Evolutionary conservation across 2,888 invertebrate genomes (phyloP).

Genomic region (Temnothorax rugatulus): DNA sequence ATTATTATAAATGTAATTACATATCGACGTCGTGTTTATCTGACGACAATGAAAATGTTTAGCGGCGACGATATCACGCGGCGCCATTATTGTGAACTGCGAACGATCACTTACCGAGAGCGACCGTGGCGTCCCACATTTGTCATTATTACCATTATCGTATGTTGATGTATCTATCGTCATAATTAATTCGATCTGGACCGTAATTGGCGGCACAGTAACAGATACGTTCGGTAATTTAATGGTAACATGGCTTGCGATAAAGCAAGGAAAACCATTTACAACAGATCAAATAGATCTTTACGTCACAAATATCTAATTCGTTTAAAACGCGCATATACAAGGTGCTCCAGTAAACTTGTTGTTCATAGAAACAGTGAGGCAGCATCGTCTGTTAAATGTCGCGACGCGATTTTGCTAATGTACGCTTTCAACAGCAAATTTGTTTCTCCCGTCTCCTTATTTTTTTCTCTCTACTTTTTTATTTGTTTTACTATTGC

Average conservation of each 20-base stretch:
- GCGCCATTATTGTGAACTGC: slow-evolving; percentile 8
- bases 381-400: neutral
- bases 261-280: slow-evolving; percentile 22
- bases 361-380: neutral
- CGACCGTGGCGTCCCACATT: slow-evolving; percentile 23
- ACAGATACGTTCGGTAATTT: slow-evolving; percentile 46
- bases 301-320: neutral
- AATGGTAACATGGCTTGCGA: neutral
- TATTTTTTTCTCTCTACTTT: neutral
- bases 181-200: slow-evolving; percentile 50
- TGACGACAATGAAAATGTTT: slow-evolving; percentile 51
- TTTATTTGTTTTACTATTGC: neutral
- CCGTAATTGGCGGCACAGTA: slow-evolving; percentile 40
- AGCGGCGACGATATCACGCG: neutral
- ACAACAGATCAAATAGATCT: neutral
- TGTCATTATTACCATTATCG: slow-evolving; percentile 53
- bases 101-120: slow-evolving; percentile 44
- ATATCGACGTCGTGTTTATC: neutral
- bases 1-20: slow-evolving; percentile 4
- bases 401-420: neutral
- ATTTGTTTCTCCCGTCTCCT: neutral
- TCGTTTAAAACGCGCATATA: neutral
- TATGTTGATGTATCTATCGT: slow-evolving; percentile 37
- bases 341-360: neutral
- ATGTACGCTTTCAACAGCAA: neutral